A percentile compares a stretch with the other conserved stretches of the same genome.
Evolutionary conservation across 1,140 invertebrate genomes (phyloP).

Genomic region (Acromyrmex charruanus): DNA sequence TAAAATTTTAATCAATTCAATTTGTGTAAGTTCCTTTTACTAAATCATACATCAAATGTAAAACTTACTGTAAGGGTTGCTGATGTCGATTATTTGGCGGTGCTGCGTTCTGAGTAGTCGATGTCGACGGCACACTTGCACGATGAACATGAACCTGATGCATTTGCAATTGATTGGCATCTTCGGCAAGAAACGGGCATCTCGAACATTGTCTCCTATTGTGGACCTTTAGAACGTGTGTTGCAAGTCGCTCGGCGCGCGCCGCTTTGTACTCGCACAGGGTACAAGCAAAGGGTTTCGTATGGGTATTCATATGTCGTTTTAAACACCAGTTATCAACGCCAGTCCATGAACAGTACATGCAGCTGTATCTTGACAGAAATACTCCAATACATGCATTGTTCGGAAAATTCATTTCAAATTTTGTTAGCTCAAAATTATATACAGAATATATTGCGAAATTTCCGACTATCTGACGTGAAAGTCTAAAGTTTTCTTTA

Average conservation of each 20-base stretch:
- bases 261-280: conserved; percentile 97
- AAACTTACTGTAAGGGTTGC: conserved; percentile 81
- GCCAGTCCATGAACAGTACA: conserved; percentile 96
- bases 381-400: too few species aligned
- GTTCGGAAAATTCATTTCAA: too few species aligned
- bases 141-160: conserved; percentile 90
- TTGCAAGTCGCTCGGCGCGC: conserved; percentile 93
- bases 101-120: conserved; percentile 56
- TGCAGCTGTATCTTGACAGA: conserved; percentile 90
- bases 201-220: conserved; percentile 95
- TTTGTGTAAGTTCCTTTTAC: too few species aligned
- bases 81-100: conserved; percentile 69
- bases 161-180: conserved; percentile 91
- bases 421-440: too few species aligned
- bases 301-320: conserved; percentile 95
- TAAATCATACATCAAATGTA: not conserved
- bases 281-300: conserved; percentile 95
- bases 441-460: too few species aligned
- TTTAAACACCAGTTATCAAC: conserved; percentile 98
- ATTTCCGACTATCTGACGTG: too few species aligned
- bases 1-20: too few species aligned
- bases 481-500: too few species aligned
- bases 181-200: conserved; percentile 94
- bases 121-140: conserved; percentile 70
- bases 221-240: conserved; percentile 96